phyloP scores from a whole-genome alignment of 2,797 vertebrate species.

The Alauda arvensis region DNA sequence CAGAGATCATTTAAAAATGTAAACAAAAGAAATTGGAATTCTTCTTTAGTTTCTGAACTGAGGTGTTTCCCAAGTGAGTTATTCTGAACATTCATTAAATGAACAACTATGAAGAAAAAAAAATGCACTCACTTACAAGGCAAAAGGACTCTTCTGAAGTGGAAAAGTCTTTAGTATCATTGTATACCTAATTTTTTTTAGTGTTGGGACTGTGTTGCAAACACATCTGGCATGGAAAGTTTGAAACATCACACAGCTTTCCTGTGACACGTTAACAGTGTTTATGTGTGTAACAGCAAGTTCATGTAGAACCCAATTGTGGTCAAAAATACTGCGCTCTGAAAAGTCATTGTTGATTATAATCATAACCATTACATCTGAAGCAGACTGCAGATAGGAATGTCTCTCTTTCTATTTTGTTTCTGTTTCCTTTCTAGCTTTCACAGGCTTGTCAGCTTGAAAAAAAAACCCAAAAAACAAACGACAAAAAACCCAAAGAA shows the following conservation, averaged over 20 bases:
- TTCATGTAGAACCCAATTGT: not conserved
- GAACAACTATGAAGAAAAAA: not conserved
- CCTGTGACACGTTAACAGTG: not conserved
- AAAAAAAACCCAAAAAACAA: too few species aligned
- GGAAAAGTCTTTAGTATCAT: not conserved
- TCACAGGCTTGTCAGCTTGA: not conserved
- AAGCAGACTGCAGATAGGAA: not conserved
- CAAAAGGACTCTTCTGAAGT: not conserved
- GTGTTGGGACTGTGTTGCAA: not conserved
- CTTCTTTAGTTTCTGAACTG: not conserved
- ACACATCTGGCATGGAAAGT: not conserved
- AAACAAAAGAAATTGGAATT: not conserved
- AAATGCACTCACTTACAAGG: accelerated
- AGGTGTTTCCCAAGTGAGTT: not conserved
- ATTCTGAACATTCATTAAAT: not conserved
- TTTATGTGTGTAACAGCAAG: not conserved
- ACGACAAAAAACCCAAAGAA: not conserved
- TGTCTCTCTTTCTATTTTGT: not conserved
- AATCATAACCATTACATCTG: not conserved
- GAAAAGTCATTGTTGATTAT: not conserved
- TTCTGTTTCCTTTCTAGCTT: not conserved
- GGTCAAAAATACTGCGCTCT: not conserved
- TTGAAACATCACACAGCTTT: not conserved
- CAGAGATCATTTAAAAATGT: not conserved
- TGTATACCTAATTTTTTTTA: not conserved